Conservation (phyloP, 2,797 vertebrate genomes). For the Discoglossus pictus region DNA sequence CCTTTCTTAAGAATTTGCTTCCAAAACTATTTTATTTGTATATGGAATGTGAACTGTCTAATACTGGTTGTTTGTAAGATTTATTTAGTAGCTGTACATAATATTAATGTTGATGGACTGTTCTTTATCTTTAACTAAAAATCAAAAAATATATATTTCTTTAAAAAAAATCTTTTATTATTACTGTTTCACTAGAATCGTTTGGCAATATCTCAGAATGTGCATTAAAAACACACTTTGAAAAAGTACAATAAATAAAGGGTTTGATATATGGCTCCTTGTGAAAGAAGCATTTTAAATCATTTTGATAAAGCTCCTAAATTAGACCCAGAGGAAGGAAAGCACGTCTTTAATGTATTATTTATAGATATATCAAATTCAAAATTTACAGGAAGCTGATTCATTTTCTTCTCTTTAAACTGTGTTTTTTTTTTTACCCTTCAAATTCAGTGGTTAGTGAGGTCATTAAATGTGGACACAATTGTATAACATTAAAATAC, state of each 20-base stretch:
- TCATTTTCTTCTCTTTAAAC: constrained; percentile 41
- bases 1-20: no score
- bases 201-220: constrained; percentile 77
- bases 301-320: constrained; percentile 77
- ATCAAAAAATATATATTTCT: constrained; percentile 72
- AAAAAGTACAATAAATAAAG: constrained; percentile 76
- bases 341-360: constrained; percentile 68
- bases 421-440: no score
- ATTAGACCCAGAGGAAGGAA: constrained; percentile 69
- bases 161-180: constrained; percentile 60
- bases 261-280: constrained; percentile 73
- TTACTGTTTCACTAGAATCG: constrained; percentile 63
- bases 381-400: constrained; percentile 55
- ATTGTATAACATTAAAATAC: not conserved
- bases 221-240: constrained; percentile 80
- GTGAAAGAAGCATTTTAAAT: constrained; percentile 74
- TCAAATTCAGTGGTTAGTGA: constrained; percentile 41
- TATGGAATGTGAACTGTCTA: not conserved
- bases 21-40: not conserved
- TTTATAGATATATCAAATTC: constrained; percentile 73
- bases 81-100: constrained; percentile 63
- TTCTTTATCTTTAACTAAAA: constrained; percentile 68
- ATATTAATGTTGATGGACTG: constrained; percentile 74
- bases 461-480: constrained; percentile 24
- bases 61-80: constrained; percentile 58